These are phyloP conservation scores for Larimichthys crocea DNA, from an alignment of 2,113 vertebrate species.

Conservation along the genomic window DNA sequence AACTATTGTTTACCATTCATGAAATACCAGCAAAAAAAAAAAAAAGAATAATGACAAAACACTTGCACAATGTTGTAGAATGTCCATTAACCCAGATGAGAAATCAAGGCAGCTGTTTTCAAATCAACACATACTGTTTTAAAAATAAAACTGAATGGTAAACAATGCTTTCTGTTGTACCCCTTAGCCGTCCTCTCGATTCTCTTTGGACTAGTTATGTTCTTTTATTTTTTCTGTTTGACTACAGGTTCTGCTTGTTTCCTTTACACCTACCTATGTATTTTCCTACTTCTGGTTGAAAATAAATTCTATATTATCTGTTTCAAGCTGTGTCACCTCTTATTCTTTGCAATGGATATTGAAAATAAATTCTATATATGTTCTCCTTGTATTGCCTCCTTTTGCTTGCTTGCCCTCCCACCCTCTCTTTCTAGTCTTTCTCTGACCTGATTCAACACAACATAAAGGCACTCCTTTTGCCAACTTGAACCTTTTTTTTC, in stretches of 20 bases:
- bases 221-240: conserved; percentile 84
- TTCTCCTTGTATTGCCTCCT: conserved; percentile 66
- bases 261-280: conserved; percentile 95
- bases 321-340: conserved; percentile 91
- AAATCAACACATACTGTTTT: conserved; percentile 91
- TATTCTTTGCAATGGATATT: conserved; percentile 83
- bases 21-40: conserved; percentile 92
- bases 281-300: conserved; percentile 99
- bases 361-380: conserved; percentile 83
- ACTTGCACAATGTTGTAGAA: conserved; percentile 96
- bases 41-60: conserved; percentile 71
- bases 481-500: too few relatives aligned
- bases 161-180: conserved; percentile 94
- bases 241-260: conserved; percentile 97
- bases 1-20: conserved; percentile 99
- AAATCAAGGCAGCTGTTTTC: conserved; percentile 96
- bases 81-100: conserved; percentile 89
- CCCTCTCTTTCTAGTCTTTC: neutral
- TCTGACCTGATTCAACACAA: neutral
- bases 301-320: conserved; percentile 99
- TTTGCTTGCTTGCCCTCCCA: conserved; percentile 14
- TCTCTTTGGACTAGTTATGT: conserved; percentile 91
- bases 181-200: conserved; percentile 92
- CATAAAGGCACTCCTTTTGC: neutral
- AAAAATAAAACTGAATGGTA: conserved; percentile 92